Evolutionary conservation across 2,888 invertebrate genomes (phyloP).

Genomic region (Chirona hameri): DNA sequence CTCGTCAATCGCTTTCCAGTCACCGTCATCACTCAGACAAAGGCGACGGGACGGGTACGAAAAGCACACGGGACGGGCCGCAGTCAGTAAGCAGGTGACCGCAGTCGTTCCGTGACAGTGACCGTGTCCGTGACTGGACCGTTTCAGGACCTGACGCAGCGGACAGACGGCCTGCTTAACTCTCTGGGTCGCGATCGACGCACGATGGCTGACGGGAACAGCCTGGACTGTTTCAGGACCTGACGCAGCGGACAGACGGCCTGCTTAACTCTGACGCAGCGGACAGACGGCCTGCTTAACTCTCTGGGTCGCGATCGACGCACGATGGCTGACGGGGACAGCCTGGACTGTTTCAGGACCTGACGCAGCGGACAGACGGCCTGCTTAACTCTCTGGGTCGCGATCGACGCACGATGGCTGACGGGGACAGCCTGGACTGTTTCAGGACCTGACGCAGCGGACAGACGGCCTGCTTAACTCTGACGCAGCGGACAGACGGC

Average conservation of each 20-base stretch:
- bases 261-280: too few species aligned
- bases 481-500: too few species aligned
- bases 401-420: background rate
- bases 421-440: too few species aligned
- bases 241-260: background rate
- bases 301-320: background rate
- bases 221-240: constrained; percentile 12
- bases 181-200: background rate
- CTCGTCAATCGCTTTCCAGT: too few species aligned
- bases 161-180: too few species aligned
- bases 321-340: background rate
- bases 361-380: background rate
- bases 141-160: constrained; percentile 22
- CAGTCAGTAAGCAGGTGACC: too few species aligned
- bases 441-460: constrained; percentile 22
- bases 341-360: background rate
- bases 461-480: too few species aligned
- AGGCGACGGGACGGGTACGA: too few species aligned
- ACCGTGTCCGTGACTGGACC: too few species aligned
- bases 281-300: background rate
- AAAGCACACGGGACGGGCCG: too few species aligned
- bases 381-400: background rate
- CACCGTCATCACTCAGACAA: too few species aligned
- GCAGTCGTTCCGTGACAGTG: too few species aligned
- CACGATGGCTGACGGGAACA: background rate